Conservation (phyloP, 2,888 invertebrate genomes). For the Pachydiplax longipennis region DNA sequence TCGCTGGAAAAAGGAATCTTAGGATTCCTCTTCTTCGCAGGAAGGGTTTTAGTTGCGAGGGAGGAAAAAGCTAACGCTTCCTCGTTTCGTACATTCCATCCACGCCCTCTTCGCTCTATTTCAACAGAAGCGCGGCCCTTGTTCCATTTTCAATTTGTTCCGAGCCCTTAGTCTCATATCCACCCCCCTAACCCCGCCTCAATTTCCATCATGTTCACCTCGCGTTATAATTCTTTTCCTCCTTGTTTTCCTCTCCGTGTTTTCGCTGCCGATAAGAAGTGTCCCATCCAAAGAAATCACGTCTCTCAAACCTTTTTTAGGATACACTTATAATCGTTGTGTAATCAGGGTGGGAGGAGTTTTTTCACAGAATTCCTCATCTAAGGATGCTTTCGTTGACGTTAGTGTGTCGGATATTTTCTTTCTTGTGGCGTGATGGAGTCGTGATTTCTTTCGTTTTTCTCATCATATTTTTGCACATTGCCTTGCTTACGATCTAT, state of each 20-base stretch:
- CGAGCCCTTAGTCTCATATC: neutral
- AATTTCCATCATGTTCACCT: neutral
- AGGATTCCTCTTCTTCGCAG: neutral
- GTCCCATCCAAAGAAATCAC: neutral
- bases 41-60: neutral
- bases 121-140: neutral
- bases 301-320: neutral
- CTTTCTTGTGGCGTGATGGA: no score
- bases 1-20: neutral
- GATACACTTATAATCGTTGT: neutral
- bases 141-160: neutral
- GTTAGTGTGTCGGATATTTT: no score
- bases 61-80: neutral
- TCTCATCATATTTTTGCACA: no score
- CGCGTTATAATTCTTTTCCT: neutral
- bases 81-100: neutral
- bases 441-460: no score
- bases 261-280: neutral
- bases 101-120: neutral
- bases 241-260: neutral
- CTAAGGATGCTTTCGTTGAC: no score
- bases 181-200: neutral
- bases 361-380: neutral
- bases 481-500: no score
- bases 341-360: neutral